phyloP scores from a whole-genome alignment of 2,888 invertebrate genomes.

The Stenodera caucasica region DNA sequence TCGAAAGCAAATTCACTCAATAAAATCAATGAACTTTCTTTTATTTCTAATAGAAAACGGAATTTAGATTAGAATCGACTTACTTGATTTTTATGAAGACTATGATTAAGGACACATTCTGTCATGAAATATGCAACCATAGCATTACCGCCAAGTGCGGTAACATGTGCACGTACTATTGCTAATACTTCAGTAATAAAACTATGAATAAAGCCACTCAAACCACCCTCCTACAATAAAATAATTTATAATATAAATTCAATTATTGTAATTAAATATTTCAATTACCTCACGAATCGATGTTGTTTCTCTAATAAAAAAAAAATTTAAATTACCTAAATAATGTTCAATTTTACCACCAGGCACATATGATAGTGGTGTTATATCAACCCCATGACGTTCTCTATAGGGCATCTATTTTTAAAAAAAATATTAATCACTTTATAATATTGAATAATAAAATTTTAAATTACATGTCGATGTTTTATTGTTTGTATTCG shows the following conservation, averaged over 20 bases:
- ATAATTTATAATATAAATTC: not conserved
- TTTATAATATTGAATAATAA: not conserved
- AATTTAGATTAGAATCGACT: conserved; percentile 29
- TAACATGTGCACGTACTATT: conserved; percentile 90
- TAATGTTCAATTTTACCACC: conserved; percentile 79
- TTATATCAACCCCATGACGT: conserved; percentile 74
- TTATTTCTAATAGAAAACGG: too few relatives aligned
- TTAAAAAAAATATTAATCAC: not conserved
- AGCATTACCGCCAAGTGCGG: conserved; percentile 92
- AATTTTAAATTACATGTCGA: conserved; percentile 45
- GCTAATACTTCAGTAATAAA: conserved; percentile 93
- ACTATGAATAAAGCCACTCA: conserved; percentile 92
- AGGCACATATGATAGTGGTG: conserved; percentile 77
- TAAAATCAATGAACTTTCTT: too few relatives aligned
- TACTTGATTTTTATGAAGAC: conserved; percentile 96
- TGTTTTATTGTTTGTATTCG: conserved; percentile 45
- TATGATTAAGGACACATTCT: conserved; percentile 87
- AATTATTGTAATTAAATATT: conserved; percentile 3
- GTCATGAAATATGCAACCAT: conserved; percentile 93
- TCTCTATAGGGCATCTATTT: conserved; percentile 53
- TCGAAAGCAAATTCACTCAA: too few relatives aligned
- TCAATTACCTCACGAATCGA: conserved; percentile 75
- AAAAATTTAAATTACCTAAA: conserved; percentile 88
- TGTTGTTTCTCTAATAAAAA: conserved; percentile 94
- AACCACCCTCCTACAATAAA: conserved; percentile 72